phyloP scores from a whole-genome alignment of 2,888 invertebrate genomes.

The Rhogogaster chlorosoma region DNA sequence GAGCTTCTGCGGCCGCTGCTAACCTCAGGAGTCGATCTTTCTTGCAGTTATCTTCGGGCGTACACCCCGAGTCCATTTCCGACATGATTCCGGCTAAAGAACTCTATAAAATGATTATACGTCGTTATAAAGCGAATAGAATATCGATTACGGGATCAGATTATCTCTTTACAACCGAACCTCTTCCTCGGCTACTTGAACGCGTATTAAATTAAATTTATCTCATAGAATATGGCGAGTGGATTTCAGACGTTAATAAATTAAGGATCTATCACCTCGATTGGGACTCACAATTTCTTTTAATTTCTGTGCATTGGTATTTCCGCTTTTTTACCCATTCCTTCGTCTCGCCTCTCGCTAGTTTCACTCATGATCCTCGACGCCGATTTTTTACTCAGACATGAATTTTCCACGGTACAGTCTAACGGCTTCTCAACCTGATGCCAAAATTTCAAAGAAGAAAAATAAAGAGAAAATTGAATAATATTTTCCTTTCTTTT shows the following conservation, averaged over 20 bases:
- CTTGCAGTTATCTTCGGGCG: constrained; percentile 68
- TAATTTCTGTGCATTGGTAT: not conserved
- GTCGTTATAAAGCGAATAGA: not conserved
- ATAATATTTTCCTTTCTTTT: not conserved
- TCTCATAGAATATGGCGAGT: constrained; percentile 20
- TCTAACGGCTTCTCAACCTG: constrained; percentile 11
- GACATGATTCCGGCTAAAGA: constrained; percentile 4
- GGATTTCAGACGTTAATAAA: not conserved
- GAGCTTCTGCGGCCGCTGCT: constrained; percentile 47
- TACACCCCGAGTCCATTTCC: constrained; percentile 62
- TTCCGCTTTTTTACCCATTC: not conserved
- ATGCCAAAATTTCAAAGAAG: not conserved
- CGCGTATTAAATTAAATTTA: not conserved
- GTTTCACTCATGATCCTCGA: not conserved
- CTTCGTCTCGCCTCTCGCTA: not conserved
- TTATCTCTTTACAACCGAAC: not conserved
- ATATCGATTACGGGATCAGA: not conserved
- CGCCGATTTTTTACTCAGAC: not conserved
- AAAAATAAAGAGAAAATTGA: not conserved
- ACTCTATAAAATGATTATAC: not conserved
- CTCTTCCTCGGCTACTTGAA: too few species aligned
- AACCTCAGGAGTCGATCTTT: constrained; percentile 62
- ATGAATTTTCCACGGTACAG: constrained; percentile 33
- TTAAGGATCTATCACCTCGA: not conserved
- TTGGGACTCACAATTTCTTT: not conserved